Evolutionary conservation across 2,113 vertebrate genomes (phyloP), one percentile per base, ranked within the genome.

Genomic region (Chaetodon auriga): DNA sequence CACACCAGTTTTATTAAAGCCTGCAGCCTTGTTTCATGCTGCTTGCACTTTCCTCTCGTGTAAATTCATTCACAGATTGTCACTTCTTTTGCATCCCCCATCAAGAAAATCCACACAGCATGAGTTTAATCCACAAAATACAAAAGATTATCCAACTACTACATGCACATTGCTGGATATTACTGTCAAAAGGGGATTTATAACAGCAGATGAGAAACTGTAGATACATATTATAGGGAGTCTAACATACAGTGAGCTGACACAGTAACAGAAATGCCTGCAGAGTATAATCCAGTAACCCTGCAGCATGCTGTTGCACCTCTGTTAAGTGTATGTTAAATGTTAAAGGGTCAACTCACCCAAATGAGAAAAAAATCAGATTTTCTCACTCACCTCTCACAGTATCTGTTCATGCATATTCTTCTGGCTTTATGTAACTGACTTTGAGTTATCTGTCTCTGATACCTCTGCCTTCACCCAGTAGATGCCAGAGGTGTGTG

Each of bases 91-190:
- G 13, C 58, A 43, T 68, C 69, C 51, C 57, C 68, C 82, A 36
- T 76, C 73, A 86, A 89, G 88, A 83, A 92, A 89, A 93, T 90
- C 87, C 90, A 90, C 76, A 13, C 77, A 66, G 81, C 76, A 1
- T 25, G 43, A 80, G 75, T 63, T 85, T 92, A 92, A 93, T 90
- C 93, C 88, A 30, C 63, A 25, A 62, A 77, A 86, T 83, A 87
- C 78, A 87, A 89, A 86, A 87, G 89, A 90, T 93, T 87, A 92
- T 83, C 76, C 75, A 77, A 68, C 81, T 71, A 75, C 75, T 72
- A 78, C 76, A 63, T 57, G 74, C 77, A 78, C 82, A 35, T 53
- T 21, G 64, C 30, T 46, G 68, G 60, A 82, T 86, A 80, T 88
- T 86, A 69, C 73, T 80, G 88, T 87, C 72, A 85, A 61, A 75